Percentiles rank a stretch among this genome's conserved stretches.
These are phyloP conservation scores for Coregonus clupeaformis DNA, from an alignment of 2,113 vertebrate genomes.

Conservation along the genomic window DNA sequence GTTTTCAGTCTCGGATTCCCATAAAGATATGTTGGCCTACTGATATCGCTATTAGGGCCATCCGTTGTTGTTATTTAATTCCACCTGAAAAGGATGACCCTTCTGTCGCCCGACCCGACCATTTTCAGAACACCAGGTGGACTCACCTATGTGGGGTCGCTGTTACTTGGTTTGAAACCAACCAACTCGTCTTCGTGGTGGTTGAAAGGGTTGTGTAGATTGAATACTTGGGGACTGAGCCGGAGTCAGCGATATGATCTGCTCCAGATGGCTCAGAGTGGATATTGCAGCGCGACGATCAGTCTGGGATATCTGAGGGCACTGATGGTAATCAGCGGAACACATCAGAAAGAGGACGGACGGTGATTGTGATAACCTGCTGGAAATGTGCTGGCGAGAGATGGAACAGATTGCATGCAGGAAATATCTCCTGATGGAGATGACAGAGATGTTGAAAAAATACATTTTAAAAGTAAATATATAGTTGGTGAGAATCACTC, in stretches of 20 bases:
- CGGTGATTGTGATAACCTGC: constrained; percentile 88
- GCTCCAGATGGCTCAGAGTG: constrained; percentile 89
- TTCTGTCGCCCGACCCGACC: constrained; percentile 17
- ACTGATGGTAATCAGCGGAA: constrained; percentile 86
- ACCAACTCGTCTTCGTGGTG: constrained; percentile 52
- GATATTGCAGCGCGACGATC: constrained; percentile 83
- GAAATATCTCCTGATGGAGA: constrained; percentile 71
- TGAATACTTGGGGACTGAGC: constrained; percentile 80
- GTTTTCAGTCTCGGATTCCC: too few species aligned
- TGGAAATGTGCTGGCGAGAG: constrained; percentile 82
- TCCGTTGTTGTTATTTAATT: too few species aligned
- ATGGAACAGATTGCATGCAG: constrained; percentile 71
- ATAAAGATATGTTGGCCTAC: too few species aligned
- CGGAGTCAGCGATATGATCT: constrained; percentile 87
- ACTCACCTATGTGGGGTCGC: constrained; percentile 62
- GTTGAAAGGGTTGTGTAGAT: constrained; percentile 70
- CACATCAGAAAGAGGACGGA: constrained; percentile 82
- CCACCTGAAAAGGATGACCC: too few species aligned
- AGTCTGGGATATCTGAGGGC: constrained; percentile 86
- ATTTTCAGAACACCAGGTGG: constrained; percentile 40
- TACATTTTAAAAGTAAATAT: not conserved
- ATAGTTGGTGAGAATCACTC: not conserved
- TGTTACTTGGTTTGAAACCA: constrained; percentile 60
- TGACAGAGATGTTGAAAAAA: constrained; percentile 70
- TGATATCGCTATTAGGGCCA: too few species aligned